Conservation (phyloP, 1,140 invertebrate genomes). For the Drosophila takahashii region DNA sequence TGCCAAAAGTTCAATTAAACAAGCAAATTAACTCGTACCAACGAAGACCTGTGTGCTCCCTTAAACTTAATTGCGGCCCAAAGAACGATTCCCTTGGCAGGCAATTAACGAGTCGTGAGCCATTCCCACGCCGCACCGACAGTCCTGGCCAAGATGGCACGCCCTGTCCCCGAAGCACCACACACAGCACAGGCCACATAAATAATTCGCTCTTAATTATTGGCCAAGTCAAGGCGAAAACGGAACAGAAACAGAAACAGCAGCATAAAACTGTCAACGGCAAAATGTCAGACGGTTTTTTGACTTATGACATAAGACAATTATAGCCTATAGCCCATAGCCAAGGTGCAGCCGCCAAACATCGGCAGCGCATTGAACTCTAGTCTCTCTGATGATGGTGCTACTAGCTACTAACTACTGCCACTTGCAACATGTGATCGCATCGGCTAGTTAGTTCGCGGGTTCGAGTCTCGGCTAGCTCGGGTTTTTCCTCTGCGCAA, state of each 20-base stretch:
- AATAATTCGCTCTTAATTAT: slow-evolving; percentile 68
- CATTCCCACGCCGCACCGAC: slow-evolving; percentile 48
- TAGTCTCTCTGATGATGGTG: slow-evolving; percentile 2
- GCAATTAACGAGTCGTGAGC: slow-evolving; percentile 37
- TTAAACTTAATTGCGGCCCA: slow-evolving; percentile 11
- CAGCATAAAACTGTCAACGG: slow-evolving; percentile 70
- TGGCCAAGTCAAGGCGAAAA: slow-evolving; percentile 32
- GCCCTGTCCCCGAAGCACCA: background rate
- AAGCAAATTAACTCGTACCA: slow-evolving; percentile 12
- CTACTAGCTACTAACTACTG: slow-evolving; percentile 9
- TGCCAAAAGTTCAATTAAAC: slow-evolving; percentile 31
- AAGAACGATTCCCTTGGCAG: slow-evolving; percentile 31
- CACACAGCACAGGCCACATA: slow-evolving; percentile 28
- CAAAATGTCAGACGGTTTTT: slow-evolving; percentile 62
- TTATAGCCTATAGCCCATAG: slow-evolving; percentile 44
- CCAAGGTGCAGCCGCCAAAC: slow-evolving; percentile 57
- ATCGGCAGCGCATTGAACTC: slow-evolving; percentile 50
- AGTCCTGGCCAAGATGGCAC: slow-evolving; percentile 48
- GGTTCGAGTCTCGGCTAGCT: slow-evolving; percentile 20
- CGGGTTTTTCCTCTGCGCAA: slow-evolving; percentile 38
- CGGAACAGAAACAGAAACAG: slow-evolving; percentile 1
- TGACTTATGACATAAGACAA: slow-evolving; percentile 80
- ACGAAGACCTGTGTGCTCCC: slow-evolving; percentile 8
- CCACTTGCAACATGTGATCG: slow-evolving; percentile 47
- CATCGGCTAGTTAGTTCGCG: background rate